These are phyloP conservation scores for Excalfactoria chinensis DNA, from an alignment of 2,113 vertebrate species.

Conservation along the genomic window DNA sequence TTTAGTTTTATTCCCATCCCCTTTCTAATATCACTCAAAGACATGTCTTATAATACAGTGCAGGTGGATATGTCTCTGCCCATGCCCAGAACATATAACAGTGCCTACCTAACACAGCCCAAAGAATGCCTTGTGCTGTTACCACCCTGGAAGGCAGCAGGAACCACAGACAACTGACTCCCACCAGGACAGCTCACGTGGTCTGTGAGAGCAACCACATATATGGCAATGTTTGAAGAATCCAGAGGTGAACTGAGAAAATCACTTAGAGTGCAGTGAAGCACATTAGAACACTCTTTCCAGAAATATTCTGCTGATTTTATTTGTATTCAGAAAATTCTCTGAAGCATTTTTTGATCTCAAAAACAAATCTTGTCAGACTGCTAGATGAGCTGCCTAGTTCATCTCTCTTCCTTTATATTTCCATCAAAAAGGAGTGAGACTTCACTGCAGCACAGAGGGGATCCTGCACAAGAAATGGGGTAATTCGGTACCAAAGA, in stretches of 20 bases:
- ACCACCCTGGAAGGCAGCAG: background rate
- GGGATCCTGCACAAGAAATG: background rate
- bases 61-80: background rate
- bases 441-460: background rate
- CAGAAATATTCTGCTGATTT: background rate
- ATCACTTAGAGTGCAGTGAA: background rate
- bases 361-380: background rate
- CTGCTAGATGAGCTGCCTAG: background rate
- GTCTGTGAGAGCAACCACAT: background rate
- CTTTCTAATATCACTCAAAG: background rate
- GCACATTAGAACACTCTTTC: background rate
- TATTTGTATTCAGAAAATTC: background rate
- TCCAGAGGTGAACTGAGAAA: background rate
- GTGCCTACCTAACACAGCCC: background rate
- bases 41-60: background rate
- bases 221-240: background rate
- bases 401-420: background rate
- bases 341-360: background rate
- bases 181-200: background rate
- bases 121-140: background rate
- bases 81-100: background rate
- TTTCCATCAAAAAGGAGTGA: background rate
- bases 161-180: background rate
- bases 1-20: background rate
- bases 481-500: background rate